Conservation (phyloP, 2,113 vertebrate species). For the Phylloscopus trochiloides region DNA sequence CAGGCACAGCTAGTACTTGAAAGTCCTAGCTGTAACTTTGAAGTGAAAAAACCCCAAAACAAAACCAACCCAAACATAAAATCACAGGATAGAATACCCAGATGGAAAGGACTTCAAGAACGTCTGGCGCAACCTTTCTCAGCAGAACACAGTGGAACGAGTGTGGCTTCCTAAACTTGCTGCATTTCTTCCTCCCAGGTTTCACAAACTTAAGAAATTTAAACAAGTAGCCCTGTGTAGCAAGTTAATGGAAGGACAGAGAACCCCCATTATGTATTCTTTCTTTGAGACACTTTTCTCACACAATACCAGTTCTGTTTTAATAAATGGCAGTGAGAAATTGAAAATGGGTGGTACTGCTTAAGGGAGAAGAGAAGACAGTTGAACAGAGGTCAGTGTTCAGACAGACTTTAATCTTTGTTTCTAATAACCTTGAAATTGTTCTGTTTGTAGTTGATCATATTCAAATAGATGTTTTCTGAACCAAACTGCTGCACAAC, state of each 20-base stretch:
- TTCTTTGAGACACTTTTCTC: rapidly evolving
- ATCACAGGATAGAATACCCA: background rate
- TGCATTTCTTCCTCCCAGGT: background rate
- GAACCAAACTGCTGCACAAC: background rate
- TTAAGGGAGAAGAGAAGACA: background rate
- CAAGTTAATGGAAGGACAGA: background rate
- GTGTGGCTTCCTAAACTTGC: background rate
- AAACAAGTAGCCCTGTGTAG: background rate
- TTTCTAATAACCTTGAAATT: background rate
- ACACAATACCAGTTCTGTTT: background rate
- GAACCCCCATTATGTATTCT: rapidly evolving
- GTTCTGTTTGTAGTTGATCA: background rate
- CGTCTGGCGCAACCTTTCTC: background rate
- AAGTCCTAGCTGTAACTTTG: background rate
- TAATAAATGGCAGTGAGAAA: background rate
- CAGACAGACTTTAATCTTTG: background rate
- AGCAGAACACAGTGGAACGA: background rate
- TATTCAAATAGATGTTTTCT: background rate
- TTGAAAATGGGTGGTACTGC: background rate
- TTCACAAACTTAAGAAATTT: background rate
- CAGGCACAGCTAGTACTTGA: background rate
- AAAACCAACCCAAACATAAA: rapidly evolving
- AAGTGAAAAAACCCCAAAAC: no score
- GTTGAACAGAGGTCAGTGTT: background rate
- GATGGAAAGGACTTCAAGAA: background rate